phyloP scores from a whole-genome alignment of 2,888 invertebrate species.

The Flabesymbios commensalis region DNA sequence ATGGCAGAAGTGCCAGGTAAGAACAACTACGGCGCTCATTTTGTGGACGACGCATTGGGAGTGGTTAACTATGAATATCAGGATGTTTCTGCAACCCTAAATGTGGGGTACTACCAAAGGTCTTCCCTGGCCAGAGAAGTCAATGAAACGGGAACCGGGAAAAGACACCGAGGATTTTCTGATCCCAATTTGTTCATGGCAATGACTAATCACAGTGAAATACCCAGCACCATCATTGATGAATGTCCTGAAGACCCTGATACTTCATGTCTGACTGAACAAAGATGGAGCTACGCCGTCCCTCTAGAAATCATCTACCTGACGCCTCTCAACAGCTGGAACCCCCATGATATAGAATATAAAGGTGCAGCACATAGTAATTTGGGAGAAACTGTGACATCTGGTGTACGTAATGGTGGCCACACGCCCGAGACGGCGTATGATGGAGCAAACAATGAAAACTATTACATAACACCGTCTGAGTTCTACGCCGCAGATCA shows the following conservation, averaged over 20 bases:
- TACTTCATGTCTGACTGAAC: background rate
- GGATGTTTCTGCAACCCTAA: too few species aligned
- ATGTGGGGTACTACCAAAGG: constrained; percentile 22
- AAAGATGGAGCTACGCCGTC: constrained; percentile 44
- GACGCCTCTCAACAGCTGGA: constrained; percentile 48
- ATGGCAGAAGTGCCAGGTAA: constrained; percentile 44
- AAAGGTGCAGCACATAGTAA: constrained; percentile 10
- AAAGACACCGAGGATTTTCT: constrained; percentile 13
- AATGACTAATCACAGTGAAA: constrained; percentile 37
- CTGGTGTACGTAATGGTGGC: too few species aligned
- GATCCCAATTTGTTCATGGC: constrained; percentile 38
- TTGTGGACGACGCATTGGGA: constrained; percentile 33
- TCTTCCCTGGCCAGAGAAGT: constrained; percentile 1
- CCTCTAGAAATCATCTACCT: constrained; percentile 49
- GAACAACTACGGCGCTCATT: constrained; percentile 37
- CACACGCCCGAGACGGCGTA: too few species aligned
- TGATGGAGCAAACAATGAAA: background rate
- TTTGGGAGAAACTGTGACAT: too few species aligned
- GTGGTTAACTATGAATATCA: constrained; percentile 10
- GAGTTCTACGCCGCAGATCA: background rate
- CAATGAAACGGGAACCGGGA: constrained; percentile 9
- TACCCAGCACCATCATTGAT: constrained; percentile 32
- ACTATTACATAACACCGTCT: background rate
- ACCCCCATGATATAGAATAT: constrained; percentile 42
- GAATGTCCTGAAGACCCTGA: background rate